These are phyloP conservation scores for Abramis brama DNA, from an alignment of 2,113 vertebrate genomes.

Conservation along the genomic window DNA sequence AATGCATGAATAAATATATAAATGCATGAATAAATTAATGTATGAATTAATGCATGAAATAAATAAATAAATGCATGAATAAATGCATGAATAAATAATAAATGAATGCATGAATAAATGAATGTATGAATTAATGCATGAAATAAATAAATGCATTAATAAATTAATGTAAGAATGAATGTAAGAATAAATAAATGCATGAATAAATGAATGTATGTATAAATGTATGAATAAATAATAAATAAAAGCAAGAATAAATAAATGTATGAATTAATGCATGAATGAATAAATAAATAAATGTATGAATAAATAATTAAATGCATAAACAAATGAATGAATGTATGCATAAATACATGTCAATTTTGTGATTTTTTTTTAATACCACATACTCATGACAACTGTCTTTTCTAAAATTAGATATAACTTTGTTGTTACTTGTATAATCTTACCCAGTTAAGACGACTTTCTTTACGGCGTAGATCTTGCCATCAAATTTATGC, in stretches of 20 bases:
- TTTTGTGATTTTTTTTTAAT: background rate
- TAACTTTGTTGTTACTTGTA: background rate
- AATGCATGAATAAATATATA: too few relatives aligned
- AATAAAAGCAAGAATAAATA: too few relatives aligned
- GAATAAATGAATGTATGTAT: too few relatives aligned
- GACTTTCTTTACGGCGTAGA: slow-evolving; percentile 54
- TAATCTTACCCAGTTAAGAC: slow-evolving; percentile 27
- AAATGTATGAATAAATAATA: too few relatives aligned
- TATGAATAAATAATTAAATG: background rate
- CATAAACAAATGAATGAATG: background rate
- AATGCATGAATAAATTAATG: too few relatives aligned
- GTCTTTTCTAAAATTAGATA: background rate
- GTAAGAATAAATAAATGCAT: background rate
- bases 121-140: too few relatives aligned
- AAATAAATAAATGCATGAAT: too few relatives aligned
- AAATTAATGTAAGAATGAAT: background rate
- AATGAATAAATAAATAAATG: background rate
- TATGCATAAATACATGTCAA: background rate
- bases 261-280: background rate
- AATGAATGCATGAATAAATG: too few relatives aligned
- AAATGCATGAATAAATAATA: too few relatives aligned
- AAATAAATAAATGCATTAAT: background rate
- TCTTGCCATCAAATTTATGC: slow-evolving; percentile 20
- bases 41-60: too few relatives aligned
- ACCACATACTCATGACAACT: background rate